Percentiles rank a stretch among this genome's conserved stretches.
Conservation (phyloP, 2,888 invertebrate genomes). For the Xylota segnis region DNA sequence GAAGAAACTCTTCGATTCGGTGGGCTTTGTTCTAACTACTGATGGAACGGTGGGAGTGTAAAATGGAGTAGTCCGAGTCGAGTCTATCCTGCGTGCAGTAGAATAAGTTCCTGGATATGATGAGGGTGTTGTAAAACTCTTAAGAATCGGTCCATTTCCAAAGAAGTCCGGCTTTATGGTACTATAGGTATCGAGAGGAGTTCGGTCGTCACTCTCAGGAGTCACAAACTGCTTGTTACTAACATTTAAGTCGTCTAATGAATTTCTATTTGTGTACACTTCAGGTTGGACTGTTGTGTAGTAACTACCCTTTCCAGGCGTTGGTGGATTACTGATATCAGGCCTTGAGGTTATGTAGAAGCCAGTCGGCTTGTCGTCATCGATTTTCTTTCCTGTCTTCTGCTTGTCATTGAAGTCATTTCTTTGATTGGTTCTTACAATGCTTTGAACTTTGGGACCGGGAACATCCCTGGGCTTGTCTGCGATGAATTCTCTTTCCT, state of each 20-base stretch:
- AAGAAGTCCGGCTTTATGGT: constrained; percentile 56
- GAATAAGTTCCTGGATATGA: constrained; percentile 81
- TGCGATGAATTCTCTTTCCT: constrained; percentile 38
- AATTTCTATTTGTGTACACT: constrained; percentile 46
- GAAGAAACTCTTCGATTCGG: constrained; percentile 80
- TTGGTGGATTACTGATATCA: constrained; percentile 19
- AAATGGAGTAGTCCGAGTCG: constrained; percentile 83
- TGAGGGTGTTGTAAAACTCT: constrained; percentile 79
- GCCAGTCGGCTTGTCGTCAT: constrained; percentile 8
- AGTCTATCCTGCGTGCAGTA: constrained; percentile 82
- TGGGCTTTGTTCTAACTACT: constrained; percentile 79
- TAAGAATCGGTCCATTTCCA: constrained; percentile 44
- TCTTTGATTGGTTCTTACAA: constrained; percentile 43
- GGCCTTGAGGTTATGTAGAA: constrained; percentile 58
- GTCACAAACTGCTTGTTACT: constrained; percentile 48
- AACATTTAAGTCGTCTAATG: constrained; percentile 24
- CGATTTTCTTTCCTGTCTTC: constrained; percentile 34
- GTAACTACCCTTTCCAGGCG: constrained; percentile 33
- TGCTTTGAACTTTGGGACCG: constrained; percentile 4
- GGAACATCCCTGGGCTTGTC: constrained; percentile 38
- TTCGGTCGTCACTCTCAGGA: constrained; percentile 36
- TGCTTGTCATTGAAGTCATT: constrained; percentile 30
- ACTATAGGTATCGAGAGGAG: constrained; percentile 4
- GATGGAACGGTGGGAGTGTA: constrained; percentile 84
- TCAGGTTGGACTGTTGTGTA: constrained; percentile 49